A percentile compares a stretch with the other conserved stretches of the same genome.
Conservation (phyloP, 2,113 vertebrate genomes). For the Lagopus leucura region DNA sequence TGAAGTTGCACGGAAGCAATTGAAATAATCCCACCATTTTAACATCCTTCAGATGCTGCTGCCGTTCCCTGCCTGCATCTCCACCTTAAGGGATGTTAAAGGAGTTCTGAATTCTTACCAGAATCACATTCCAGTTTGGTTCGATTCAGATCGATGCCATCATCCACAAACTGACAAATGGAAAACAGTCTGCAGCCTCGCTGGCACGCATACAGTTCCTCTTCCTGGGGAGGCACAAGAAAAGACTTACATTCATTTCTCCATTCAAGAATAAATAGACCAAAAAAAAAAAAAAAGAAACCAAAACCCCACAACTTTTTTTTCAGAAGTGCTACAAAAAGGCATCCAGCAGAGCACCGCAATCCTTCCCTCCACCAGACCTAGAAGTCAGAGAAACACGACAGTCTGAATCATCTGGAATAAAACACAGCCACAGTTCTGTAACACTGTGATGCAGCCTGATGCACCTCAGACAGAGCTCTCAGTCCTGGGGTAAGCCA, state of each 20-base stretch:
- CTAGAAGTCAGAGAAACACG: neutral
- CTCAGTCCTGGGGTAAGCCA: neutral
- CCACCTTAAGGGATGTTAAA: neutral
- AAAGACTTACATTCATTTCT: slow-evolving; percentile 40
- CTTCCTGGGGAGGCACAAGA: slow-evolving; percentile 83
- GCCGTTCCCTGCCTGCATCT: neutral
- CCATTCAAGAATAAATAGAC: neutral
- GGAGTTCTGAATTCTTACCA: slow-evolving; percentile 79
- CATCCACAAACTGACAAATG: slow-evolving; percentile 96
- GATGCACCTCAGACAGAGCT: neutral
- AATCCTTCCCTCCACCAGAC: neutral
- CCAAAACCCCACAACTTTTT: neutral
- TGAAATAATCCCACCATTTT: neutral
- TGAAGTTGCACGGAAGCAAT: neutral
- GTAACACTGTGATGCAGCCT: too few relatives aligned
- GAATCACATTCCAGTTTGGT: slow-evolving; percentile 94
- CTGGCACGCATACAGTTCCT: slow-evolving; percentile 94
- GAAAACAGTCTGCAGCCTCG: slow-evolving; percentile 97
- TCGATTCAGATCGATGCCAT: slow-evolving; percentile 90
- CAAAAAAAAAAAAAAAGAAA: neutral
- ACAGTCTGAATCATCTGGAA: neutral
- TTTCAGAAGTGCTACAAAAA: neutral
- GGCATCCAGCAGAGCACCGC: neutral
- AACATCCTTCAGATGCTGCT: neutral
- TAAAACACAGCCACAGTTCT: neutral